phyloP scores from a whole-genome alignment of 2,113 vertebrate species.

The Pterocles orientalis region DNA sequence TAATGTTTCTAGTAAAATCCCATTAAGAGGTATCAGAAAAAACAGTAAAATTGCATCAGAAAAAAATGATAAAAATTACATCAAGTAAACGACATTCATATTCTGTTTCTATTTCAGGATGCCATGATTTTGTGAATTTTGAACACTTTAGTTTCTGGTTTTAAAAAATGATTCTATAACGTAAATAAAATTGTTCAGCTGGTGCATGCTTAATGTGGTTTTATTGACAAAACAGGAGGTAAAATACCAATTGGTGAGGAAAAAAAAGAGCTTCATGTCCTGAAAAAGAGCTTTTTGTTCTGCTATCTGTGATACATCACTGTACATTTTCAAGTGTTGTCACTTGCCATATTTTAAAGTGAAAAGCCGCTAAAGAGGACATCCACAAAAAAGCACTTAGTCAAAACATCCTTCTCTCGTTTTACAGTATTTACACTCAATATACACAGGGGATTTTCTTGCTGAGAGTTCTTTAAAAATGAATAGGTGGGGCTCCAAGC shows the following conservation, averaged over 20 bases:
- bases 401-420: neutral
- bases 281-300: constrained; percentile 1
- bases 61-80: neutral
- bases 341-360: neutral
- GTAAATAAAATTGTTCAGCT: neutral
- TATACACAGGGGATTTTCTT: neutral
- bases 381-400: neutral
- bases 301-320: neutral
- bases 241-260: neutral
- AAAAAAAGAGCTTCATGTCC: neutral
- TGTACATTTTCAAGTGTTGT: neutral
- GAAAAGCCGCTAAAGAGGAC: neutral
- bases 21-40: neutral
- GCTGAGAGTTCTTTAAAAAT: neutral
- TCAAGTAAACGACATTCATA: neutral
- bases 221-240: neutral
- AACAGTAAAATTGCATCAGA: neutral
- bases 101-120: neutral
- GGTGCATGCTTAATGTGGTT: neutral
- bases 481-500: neutral
- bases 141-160: neutral
- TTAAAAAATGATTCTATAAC: neutral
- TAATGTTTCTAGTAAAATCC: neutral
- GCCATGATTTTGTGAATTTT: neutral
- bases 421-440: neutral